Conservation (phyloP, 2,113 vertebrate species). For the Laticauda laticaudata region DNA sequence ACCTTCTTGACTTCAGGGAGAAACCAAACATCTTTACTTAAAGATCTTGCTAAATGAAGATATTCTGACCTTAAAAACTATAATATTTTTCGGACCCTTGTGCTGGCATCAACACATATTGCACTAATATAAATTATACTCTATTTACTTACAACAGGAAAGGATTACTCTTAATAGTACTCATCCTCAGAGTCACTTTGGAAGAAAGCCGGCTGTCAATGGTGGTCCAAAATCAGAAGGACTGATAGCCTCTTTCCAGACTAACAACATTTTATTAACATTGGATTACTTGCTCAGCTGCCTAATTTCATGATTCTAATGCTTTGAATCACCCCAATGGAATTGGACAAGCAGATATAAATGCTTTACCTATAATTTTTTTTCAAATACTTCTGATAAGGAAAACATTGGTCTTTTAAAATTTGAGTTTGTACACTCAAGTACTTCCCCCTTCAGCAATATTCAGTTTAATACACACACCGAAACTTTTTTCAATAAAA, state of each 20-base stretch:
- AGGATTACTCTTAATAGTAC: neutral
- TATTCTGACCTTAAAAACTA: neutral
- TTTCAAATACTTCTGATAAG: neutral
- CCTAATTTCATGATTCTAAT: neutral
- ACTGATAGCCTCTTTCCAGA: neutral
- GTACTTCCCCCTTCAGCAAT: neutral
- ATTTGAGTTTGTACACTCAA: neutral
- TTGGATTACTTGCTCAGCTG: neutral
- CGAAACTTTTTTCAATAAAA: neutral
- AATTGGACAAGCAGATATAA: neutral
- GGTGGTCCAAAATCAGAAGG: neutral
- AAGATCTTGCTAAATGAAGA: neutral
- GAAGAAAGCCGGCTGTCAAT: neutral
- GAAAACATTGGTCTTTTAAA: neutral
- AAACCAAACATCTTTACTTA: slow-evolving; percentile 9
- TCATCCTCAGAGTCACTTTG: neutral
- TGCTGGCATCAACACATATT: neutral
- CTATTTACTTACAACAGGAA: neutral
- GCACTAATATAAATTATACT: neutral
- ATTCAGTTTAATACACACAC: neutral
- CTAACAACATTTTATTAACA: neutral
- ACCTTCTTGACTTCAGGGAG: slow-evolving; percentile 17
- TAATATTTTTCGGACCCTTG: neutral
- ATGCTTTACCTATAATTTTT: neutral
- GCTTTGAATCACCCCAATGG: neutral